Conservation (phyloP, 2,888 invertebrate genomes). For the Mechanitis messenoides region DNA sequence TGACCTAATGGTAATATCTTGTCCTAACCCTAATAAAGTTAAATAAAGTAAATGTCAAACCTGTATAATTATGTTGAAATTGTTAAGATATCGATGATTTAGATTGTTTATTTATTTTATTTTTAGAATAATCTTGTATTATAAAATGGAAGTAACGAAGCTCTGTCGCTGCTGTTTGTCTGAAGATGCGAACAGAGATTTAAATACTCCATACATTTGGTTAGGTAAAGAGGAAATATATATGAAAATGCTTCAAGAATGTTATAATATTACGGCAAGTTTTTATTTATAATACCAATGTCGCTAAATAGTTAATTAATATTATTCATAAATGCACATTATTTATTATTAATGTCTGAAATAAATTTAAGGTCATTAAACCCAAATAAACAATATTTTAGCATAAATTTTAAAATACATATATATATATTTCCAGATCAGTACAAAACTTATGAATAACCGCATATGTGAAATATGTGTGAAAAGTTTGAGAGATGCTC, state of each 20-base stretch:
- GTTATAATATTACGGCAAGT: slow-evolving; percentile 57
- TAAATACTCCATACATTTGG: slow-evolving; percentile 43
- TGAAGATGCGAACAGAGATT: slow-evolving; percentile 46
- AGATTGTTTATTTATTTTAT: background rate
- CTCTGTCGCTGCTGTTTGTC: slow-evolving; percentile 46
- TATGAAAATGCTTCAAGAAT: slow-evolving; percentile 55
- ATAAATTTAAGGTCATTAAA: no score
- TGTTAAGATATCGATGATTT: no score
- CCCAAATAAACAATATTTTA: no score
- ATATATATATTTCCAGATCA: slow-evolving; percentile 37
- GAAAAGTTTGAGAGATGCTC: slow-evolving; percentile 40
- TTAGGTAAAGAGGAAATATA: slow-evolving; percentile 51
- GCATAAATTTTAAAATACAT: no score
- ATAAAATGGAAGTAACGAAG: slow-evolving; percentile 35
- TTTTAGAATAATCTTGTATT: slow-evolving; percentile 5
- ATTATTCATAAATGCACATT: background rate
- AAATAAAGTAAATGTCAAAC: no score
- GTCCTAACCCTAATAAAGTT: no score
- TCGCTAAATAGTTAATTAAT: background rate
- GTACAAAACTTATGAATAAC: slow-evolving; percentile 29
- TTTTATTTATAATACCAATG: background rate
- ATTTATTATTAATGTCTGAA: no score
- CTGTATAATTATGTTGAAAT: no score
- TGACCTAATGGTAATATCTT: no score
- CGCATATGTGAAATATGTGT: slow-evolving; percentile 56